Evolutionary conservation across 2,888 invertebrate genomes (phyloP).

Genomic region (Archaeoteleia sp.): DNA sequence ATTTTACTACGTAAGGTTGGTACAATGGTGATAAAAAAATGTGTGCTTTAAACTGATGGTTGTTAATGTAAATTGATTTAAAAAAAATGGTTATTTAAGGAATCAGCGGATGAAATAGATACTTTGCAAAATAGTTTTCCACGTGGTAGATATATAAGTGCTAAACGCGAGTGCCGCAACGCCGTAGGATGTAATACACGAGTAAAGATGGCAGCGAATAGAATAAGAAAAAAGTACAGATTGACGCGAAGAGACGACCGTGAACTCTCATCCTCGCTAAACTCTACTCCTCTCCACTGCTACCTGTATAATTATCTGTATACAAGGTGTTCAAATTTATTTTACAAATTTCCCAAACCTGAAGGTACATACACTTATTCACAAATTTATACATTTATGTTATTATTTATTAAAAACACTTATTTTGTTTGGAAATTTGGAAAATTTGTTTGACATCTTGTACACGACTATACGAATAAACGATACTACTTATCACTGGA

Average conservation of each 20-base stretch:
- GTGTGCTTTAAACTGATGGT: too few relatives aligned
- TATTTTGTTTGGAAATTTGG: neutral
- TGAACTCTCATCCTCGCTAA: constrained; percentile 47
- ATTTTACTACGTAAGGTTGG: too few relatives aligned
- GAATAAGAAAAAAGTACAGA: constrained; percentile 35
- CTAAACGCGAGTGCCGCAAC: constrained; percentile 9
- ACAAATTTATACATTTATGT: too few relatives aligned
- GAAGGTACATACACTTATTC: too few relatives aligned
- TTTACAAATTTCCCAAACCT: constrained; percentile 19
- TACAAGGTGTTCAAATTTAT: constrained; percentile 21
- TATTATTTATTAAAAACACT: too few relatives aligned
- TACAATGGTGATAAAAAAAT: too few relatives aligned
- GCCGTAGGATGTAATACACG: constrained; percentile 17
- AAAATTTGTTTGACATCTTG: constrained; percentile 8
- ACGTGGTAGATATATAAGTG: neutral
- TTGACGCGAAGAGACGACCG: constrained; percentile 42
- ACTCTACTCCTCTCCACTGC: constrained; percentile 37
- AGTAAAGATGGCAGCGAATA: constrained; percentile 35
- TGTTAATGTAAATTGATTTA: too few relatives aligned
- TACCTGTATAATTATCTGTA: constrained; percentile 34
- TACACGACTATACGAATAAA: constrained; percentile 6
- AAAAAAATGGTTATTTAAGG: too few relatives aligned
- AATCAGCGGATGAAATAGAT: too few relatives aligned
- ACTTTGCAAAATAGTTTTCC: neutral
- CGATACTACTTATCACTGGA: constrained; percentile 14